Base-by-base conservation (phyloP, 2,113 vertebrate genomes). In the Epinephelus moara region DNA sequence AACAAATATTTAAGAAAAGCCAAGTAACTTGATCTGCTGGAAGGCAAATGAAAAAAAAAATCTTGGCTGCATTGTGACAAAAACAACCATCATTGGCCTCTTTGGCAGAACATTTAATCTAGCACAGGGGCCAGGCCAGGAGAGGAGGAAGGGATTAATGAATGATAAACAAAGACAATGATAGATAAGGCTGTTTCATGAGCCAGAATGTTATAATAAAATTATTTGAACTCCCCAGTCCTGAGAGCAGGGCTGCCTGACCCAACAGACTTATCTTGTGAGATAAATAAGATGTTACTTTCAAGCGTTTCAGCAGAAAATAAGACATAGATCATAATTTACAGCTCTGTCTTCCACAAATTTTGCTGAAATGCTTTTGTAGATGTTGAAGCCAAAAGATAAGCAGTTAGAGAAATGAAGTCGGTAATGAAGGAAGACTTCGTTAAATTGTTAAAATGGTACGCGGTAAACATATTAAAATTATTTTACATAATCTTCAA, bases 81-180 rank as follows among this genome's bases (percentile, higher is more conserved):
- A 33, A 63, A 27, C 12, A 60, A 17, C 66, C 27, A 42, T 61
- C 42, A 33, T 3, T 25, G 6, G 56, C 64, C 14, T 55, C 23
- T 63, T 69, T 78, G 74, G 62, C 69, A 68, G 55, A 4, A 50
- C 55, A 45, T 66, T 40, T 68, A 56, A 62, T 73, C 21, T 19
- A 40, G 2, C 42, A 37, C 2, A 2, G 12, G 42, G n/a, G 9
- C 1, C 30, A 42, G 9, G 33, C 42, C 45, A 62, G 45, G 30
- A 66, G 11, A 80, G 4, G 13, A 56, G 17, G 18, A 60, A 49
- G 1, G 1, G 37, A 77, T 61, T 13, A 33, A 37, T 56, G 15
- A 14, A 59, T 77, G 15, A 74, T 52, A 52, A 80, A 83, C 53
- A 69, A 12, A 50, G 40, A 78, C 33, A 49, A n/a, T 7, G 25